Evolutionary conservation across 1,140 invertebrate species (phyloP).

Genomic region (Camponotus floridanus): DNA sequence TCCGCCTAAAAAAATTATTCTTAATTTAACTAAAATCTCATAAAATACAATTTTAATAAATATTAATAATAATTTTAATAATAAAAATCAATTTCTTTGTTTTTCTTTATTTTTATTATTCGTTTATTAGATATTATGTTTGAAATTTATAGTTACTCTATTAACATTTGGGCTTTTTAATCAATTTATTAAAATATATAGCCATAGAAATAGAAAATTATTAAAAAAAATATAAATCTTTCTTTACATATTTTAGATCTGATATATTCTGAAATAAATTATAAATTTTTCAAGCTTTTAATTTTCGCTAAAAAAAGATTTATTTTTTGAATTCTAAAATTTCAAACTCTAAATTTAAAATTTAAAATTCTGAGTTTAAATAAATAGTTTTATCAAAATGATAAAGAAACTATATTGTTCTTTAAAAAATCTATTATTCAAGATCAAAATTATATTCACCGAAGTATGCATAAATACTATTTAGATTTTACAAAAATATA

Average conservation of each 20-base stretch:
- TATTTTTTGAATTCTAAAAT: neutral
- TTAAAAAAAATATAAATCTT: neutral
- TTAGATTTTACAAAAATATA: neutral
- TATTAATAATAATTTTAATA: too few relatives aligned
- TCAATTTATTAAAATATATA: too few relatives aligned
- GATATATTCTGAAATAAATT: neutral
- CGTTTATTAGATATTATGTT: too few relatives aligned
- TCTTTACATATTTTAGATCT: neutral
- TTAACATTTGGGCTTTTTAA: too few relatives aligned
- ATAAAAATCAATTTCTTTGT: too few relatives aligned
- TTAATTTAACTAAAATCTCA: neutral
- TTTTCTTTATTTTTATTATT: neutral
- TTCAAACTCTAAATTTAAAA: too few relatives aligned
- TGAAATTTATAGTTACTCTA: too few relatives aligned
- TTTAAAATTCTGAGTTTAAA: neutral
- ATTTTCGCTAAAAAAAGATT: neutral
- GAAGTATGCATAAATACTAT: neutral
- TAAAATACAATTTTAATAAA: neutral
- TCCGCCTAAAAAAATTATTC: neutral
- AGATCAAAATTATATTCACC: neutral
- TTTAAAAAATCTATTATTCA: too few relatives aligned
- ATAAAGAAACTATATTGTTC: neutral
- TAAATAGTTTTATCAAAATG: neutral
- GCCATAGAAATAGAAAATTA: too few relatives aligned
- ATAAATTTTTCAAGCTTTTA: neutral